A percentile compares a stretch with the other conserved stretches of the same genome.
Conservation (phyloP, 1,140 invertebrate genomes). For the Drosophila teissieri region DNA sequence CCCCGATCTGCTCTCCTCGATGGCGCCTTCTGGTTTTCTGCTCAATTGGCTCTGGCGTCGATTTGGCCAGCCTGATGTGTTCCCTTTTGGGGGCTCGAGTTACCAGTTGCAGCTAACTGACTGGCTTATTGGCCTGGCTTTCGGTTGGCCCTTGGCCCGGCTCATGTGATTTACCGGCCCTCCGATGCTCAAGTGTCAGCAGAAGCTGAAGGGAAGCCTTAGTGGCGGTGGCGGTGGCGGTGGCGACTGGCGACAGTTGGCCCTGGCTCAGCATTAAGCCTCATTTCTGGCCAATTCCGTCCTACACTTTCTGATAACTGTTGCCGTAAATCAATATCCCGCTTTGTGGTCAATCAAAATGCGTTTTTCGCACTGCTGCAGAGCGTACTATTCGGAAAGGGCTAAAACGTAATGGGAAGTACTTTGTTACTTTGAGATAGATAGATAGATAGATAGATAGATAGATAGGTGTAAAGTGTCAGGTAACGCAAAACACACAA, state of each 20-base stretch:
- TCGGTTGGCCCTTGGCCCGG: conserved; percentile 16
- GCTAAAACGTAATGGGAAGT: background rate
- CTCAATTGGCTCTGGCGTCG: conserved; percentile 79
- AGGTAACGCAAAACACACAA: too few relatives aligned
- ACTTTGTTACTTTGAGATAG: background rate
- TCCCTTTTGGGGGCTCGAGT: conserved; percentile 42
- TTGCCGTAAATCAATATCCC: conserved; percentile 57
- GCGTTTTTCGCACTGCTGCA: background rate
- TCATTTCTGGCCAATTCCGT: conserved; percentile 23
- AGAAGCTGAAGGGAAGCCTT: conserved; percentile 49
- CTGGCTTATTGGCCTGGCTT: conserved; percentile 59
- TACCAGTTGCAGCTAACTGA: conserved; percentile 72
- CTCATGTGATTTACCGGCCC: conserved; percentile 37
- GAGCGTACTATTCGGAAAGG: background rate
- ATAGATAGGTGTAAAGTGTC: too few relatives aligned
- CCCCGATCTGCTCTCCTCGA: conserved; percentile 14
- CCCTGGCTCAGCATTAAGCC: conserved; percentile 23
- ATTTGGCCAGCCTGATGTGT: conserved; percentile 24
- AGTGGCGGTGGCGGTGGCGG: conserved; percentile 36
- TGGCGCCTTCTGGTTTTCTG: conserved; percentile 84
- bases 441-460: too few relatives aligned
- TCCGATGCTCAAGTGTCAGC: conserved; percentile 66
- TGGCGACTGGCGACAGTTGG: conserved; percentile 58
- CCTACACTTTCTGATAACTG: conserved; percentile 22
- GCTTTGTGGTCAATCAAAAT: conserved; percentile 52